Conservation (phyloP, 2,113 vertebrate species). For the Regulus satrapa region DNA sequence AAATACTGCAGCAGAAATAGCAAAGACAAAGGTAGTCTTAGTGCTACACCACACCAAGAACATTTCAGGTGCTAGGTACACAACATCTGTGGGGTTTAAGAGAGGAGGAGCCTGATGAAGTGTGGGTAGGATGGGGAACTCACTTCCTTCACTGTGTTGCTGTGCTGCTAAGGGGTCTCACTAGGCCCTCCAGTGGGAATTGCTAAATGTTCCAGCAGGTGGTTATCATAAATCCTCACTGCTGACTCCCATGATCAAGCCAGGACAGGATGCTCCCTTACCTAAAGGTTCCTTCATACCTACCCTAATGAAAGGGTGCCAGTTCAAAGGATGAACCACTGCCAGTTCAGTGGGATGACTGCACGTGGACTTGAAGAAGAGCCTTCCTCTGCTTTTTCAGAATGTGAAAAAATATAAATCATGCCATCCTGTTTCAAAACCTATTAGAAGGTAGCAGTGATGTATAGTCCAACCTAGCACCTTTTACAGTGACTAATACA, state of each 20-base stretch:
- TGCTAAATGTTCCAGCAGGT: not conserved
- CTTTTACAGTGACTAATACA: conserved; percentile 70
- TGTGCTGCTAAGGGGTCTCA: not conserved
- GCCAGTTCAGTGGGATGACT: not conserved
- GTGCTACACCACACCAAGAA: rapidly evolving
- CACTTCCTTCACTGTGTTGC: not conserved
- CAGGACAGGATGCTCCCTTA: not conserved
- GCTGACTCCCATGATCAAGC: not conserved
- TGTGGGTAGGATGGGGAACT: not conserved
- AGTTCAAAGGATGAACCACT: not conserved
- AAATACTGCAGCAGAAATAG: not conserved
- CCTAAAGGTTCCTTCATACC: not conserved
- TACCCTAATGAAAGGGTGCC: not conserved
- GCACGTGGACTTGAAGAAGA: not conserved
- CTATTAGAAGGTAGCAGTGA: conserved; percentile 59
- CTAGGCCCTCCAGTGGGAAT: not conserved
- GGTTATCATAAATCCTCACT: not conserved
- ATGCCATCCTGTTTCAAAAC: conserved; percentile 14
- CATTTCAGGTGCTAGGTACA: rapidly evolving
- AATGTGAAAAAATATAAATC: not conserved
- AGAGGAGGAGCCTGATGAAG: not conserved
- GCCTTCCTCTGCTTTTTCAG: conserved; percentile 8
- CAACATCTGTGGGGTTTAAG: not conserved
- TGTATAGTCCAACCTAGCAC: conserved; percentile 35
- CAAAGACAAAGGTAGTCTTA: not conserved